Evolutionary conservation across 2,888 invertebrate genomes (phyloP), one percentile per base, ranked within the genome.

Genomic region (Nemurella pictetii): DNA sequence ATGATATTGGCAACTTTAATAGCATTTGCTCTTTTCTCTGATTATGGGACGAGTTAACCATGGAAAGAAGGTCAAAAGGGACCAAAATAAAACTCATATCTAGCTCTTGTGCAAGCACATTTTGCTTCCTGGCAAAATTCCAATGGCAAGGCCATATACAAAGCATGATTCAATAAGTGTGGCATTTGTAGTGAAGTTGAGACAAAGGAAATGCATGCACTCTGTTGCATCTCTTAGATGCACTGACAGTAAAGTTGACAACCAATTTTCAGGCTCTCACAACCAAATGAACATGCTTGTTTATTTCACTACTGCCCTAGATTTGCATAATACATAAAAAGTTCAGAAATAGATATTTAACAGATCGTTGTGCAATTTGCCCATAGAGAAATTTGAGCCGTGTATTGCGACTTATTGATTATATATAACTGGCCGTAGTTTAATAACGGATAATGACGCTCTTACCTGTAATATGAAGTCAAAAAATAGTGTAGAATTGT

Each of bases 61-160:
- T 78, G 78, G 30, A 78, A 29, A 78, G 28, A 78, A 78, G 78
- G 78, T 30, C 78, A 29, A 20, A 20, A 12, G 4, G 55, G 55
- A 20, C 9, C 55, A 7, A 78, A 78, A 30, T 27, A 20, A 28
- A 78, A 30, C 5, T 5, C 3, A 12, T 12, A 30, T n/a, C n/a
- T 12, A 30, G n/a, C 26, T 78, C 26, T 30, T 29, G n/a, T 78
- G 29, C 28, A 78, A 29, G n/a, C 28, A 29, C 28, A 78, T 78
- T n/a, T 29, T 30, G 30, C 30, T 78, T 78, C 78, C 78, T 78
- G 78, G 78, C 78, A n/a, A 30, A 29, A 28, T 78, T 78, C 78
- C 78, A 78, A 78, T 75, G 28, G 28, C 75, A 75, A 75, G 75
- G 75, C 28, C 75, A 75, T 55, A 55, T 5, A 55, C 55, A 55